Conservation (phyloP, 2,797 vertebrate genomes). For the Antennarius maculatus region DNA sequence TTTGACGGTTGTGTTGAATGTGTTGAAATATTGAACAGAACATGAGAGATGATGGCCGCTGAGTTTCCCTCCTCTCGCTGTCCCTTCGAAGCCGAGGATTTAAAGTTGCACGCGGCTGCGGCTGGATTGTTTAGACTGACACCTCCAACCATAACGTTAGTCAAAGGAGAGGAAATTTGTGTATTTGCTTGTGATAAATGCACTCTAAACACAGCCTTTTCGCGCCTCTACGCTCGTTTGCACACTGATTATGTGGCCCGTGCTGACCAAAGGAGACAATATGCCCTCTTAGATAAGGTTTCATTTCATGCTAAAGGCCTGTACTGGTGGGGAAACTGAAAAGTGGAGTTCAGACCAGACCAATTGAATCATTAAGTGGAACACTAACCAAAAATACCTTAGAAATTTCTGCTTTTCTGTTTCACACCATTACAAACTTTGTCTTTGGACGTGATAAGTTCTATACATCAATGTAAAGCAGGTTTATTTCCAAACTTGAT, state of each 20-base stretch:
- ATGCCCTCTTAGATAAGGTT: constrained; percentile 14
- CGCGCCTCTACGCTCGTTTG: constrained; percentile 62
- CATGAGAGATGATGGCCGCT: constrained; percentile 84
- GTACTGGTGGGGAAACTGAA: neutral
- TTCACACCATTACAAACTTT: neutral
- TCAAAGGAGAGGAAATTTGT: constrained; percentile 79
- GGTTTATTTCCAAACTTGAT: neutral
- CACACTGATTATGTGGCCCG: constrained; percentile 32
- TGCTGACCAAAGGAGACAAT: constrained; percentile 24
- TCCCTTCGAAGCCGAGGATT: constrained; percentile 63
- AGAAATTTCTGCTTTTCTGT: neutral
- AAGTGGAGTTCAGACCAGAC: neutral
- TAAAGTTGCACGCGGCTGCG: constrained; percentile 74
- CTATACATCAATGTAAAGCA: neutral
- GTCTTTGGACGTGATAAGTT: neutral
- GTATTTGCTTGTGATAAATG: constrained; percentile 81
- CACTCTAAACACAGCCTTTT: constrained; percentile 56
- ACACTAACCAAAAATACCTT: neutral
- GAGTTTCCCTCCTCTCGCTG: constrained; percentile 69
- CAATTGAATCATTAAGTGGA: too few species aligned
- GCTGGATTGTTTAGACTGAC: constrained; percentile 89
- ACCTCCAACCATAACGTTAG: constrained; percentile 83
- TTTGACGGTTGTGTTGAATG: constrained; percentile 82
- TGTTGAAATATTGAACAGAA: constrained; percentile 89
- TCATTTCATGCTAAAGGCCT: constrained; percentile 9